A percentile compares a stretch with the other conserved stretches of the same genome.
Evolutionary conservation across 2,797 vertebrate genomes (phyloP).

Genomic region (Rhabdomys pumilio): DNA sequence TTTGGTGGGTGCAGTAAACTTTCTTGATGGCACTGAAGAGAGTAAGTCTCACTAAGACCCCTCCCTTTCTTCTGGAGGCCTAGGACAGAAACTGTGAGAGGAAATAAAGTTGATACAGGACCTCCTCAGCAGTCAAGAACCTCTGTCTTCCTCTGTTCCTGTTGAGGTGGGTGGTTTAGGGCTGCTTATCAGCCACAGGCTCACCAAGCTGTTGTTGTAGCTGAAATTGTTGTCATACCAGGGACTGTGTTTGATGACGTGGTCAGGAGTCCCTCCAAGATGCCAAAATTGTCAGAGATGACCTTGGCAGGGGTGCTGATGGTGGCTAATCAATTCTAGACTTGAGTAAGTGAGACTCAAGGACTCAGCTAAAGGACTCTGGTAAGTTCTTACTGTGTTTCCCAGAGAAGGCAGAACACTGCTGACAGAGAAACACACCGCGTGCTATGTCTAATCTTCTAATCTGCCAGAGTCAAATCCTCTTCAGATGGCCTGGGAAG

Average conservation of each 20-base stretch:
- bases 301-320: neutral
- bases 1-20: neutral
- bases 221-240: neutral
- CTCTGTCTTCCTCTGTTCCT: neutral
- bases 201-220: too few species aligned
- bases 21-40: neutral
- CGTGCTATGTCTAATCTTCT: slow-evolving; percentile 77
- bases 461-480: slow-evolving; percentile 77
- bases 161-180: neutral
- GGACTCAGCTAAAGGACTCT: slow-evolving; percentile 72
- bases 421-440: slow-evolving; percentile 72
- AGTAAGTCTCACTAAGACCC: neutral
- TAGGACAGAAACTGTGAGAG: neutral
- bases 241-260: neutral
- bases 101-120: neutral
- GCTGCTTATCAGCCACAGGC: neutral
- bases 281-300: neutral
- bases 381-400: slow-evolving; percentile 80
- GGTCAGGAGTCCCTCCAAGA: neutral
- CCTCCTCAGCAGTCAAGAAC: neutral
- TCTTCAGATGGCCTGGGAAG: neutral
- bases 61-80: neutral
- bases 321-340: slow-evolving; percentile 63
- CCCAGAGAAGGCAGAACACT: slow-evolving; percentile 74
- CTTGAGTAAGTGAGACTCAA: slow-evolving; percentile 75